Conservation (phyloP, 2,113 vertebrate genomes). For the Colinus virginianus region DNA sequence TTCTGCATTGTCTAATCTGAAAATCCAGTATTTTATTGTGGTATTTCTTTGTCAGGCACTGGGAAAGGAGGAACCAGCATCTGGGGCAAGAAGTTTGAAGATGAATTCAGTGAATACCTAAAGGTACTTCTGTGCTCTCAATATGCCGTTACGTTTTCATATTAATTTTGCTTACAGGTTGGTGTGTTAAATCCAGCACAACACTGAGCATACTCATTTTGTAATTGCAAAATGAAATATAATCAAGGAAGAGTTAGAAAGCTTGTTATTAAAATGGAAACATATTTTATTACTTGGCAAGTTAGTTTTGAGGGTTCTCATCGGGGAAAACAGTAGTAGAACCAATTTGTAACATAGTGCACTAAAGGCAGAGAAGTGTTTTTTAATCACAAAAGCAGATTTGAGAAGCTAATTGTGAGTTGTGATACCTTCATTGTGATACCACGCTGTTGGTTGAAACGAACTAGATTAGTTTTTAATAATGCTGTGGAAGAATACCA, state of each 20-base stretch:
- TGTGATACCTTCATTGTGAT: not conserved
- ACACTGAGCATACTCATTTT: not conserved
- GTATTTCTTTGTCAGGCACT: slow-evolving; percentile 81
- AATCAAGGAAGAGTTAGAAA: not conserved
- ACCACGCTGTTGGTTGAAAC: not conserved
- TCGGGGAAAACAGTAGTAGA: not conserved
- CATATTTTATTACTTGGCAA: not conserved
- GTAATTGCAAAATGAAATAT: not conserved
- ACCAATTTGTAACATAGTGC: not conserved
- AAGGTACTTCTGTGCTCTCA: slow-evolving; percentile 81
- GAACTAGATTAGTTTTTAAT: not conserved
- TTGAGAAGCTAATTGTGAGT: not conserved
- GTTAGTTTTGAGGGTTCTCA: not conserved
- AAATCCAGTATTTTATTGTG: not conserved
- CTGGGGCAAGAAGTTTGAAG: slow-evolving; percentile 97
- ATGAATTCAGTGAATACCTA: slow-evolving; percentile 95
- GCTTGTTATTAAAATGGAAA: not conserved
- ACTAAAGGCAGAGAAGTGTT: not conserved
- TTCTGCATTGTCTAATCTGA: not conserved
- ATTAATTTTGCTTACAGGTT: not conserved
- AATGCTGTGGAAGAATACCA: not conserved
- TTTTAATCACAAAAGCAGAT: not conserved
- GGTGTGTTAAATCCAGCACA: not conserved
- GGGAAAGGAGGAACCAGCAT: slow-evolving; percentile 97
- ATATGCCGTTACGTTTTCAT: not conserved